These are phyloP conservation scores for Gymnoscelis rufifasciata DNA, from an alignment of 2,888 invertebrate genomes.

Conservation along the genomic window DNA sequence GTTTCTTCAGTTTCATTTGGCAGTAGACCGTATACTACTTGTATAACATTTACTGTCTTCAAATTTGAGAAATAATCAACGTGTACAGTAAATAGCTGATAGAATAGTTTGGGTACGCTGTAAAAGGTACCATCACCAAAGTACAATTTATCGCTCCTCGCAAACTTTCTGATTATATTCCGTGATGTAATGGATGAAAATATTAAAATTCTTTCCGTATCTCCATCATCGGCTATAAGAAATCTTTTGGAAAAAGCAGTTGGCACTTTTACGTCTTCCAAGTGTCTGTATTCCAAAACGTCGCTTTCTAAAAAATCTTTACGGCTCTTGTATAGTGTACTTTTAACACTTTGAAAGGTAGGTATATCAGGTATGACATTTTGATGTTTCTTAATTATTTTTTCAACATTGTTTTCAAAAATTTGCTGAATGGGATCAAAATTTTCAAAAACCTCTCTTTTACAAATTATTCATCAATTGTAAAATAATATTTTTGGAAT, in stretches of 20 bases:
- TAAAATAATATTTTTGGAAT: constrained; percentile 1
- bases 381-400: constrained; percentile 9
- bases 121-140: constrained; percentile 8
- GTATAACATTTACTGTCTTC: constrained; percentile 9
- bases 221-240: not conserved
- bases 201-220: constrained; percentile 6
- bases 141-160: constrained; percentile 9
- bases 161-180: constrained; percentile 10
- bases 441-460: constrained; percentile 8
- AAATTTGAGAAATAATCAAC: constrained; percentile 8
- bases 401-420: constrained; percentile 10
- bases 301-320: constrained; percentile 10
- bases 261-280: constrained; percentile 10
- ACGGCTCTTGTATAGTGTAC: constrained; percentile 8
- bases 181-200: constrained; percentile 11
- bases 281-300: constrained; percentile 10
- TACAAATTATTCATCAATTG: constrained; percentile 11
- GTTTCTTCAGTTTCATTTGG: constrained; percentile 8
- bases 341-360: constrained; percentile 10
- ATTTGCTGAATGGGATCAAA: constrained; percentile 10
- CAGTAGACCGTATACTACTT: constrained; percentile 7
- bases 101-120: constrained; percentile 8
- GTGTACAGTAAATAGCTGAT: constrained; percentile 9
- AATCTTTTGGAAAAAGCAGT: constrained; percentile 10
- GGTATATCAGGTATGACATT: constrained; percentile 11